A percentile compares a stretch with the other conserved stretches of the same genome.
Evolutionary conservation across 2,888 invertebrate genomes (phyloP).

Genomic region (Rhagonycha fulva): DNA sequence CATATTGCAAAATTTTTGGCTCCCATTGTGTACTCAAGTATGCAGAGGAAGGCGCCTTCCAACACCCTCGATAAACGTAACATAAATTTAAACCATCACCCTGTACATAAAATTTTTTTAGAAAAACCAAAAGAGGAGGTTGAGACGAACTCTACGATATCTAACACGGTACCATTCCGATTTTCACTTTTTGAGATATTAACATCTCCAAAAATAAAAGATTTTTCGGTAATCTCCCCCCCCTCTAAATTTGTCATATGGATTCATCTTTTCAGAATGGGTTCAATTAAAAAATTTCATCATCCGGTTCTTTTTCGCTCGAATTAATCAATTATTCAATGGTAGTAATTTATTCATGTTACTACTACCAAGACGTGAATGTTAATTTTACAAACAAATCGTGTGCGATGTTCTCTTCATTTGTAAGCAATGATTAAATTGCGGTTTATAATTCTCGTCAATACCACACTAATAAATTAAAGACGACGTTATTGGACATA

Average conservation of each 20-base stretch:
- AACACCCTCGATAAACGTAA: not conserved
- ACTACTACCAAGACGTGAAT: not conserved
- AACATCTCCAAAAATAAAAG: no score
- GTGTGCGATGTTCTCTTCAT: not conserved
- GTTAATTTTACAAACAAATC: not conserved
- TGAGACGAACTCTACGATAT: no score
- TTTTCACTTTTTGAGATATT: no score
- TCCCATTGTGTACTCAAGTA: not conserved
- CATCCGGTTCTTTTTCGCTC: not conserved
- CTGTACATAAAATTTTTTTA: not conserved
- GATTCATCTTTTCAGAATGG: not conserved
- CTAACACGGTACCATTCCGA: no score
- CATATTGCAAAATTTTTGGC: not conserved
- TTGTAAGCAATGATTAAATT: not conserved
- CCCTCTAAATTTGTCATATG: no score
- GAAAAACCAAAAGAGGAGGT: not conserved
- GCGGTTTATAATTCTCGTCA: not conserved
- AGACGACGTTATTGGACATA: not conserved
- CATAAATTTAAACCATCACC: not conserved
- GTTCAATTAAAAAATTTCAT: not conserved
- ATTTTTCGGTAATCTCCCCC: no score
- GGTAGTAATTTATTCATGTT: not conserved
- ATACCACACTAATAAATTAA: not conserved
- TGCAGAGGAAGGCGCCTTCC: not conserved
- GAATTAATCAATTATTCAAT: slow-evolving; percentile 1